phyloP scores from a whole-genome alignment of 2,113 vertebrate genomes.

The Odocoileus hemionus region DNA sequence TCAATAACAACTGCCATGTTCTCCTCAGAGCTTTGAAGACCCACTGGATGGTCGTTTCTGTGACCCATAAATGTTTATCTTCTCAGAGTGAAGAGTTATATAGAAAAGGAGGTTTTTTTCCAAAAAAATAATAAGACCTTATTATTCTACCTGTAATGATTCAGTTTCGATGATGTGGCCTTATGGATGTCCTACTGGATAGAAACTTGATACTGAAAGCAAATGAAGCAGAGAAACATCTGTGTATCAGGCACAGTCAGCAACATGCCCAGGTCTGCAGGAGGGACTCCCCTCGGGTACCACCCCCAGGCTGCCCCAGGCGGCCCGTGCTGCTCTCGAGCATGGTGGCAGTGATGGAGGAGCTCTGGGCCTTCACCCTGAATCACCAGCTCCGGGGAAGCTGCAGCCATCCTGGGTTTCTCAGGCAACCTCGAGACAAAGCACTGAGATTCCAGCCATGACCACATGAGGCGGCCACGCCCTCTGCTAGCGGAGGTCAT shows the following conservation, averaged over 20 bases:
- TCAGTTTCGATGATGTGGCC: not conserved
- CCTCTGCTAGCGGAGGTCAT: not conserved
- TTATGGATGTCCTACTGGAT: not conserved
- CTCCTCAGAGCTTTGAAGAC: not conserved
- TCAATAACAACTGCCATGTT: not conserved
- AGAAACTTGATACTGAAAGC: not conserved
- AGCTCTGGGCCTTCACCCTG: not conserved
- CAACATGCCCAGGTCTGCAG: not conserved
- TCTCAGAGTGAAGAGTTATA: not conserved
- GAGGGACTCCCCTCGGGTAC: not conserved
- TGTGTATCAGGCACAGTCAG: not conserved
- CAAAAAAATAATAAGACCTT: not conserved
- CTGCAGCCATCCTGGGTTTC: too few relatives aligned
- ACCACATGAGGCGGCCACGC: not conserved
- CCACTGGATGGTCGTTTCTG: fast-evolving
- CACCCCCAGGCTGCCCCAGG: not conserved
- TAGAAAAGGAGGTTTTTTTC: not conserved
- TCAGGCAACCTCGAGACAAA: too few relatives aligned
- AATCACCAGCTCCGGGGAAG: not conserved
- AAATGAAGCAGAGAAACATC: not conserved
- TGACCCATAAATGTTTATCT: not conserved
- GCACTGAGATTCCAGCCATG: not conserved
- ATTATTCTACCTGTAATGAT: not conserved
- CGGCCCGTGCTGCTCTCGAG: not conserved
- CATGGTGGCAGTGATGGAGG: not conserved